Evolutionary conservation across 2,113 vertebrate species (phyloP).

Genomic region (Cervus canadensis): DNA sequence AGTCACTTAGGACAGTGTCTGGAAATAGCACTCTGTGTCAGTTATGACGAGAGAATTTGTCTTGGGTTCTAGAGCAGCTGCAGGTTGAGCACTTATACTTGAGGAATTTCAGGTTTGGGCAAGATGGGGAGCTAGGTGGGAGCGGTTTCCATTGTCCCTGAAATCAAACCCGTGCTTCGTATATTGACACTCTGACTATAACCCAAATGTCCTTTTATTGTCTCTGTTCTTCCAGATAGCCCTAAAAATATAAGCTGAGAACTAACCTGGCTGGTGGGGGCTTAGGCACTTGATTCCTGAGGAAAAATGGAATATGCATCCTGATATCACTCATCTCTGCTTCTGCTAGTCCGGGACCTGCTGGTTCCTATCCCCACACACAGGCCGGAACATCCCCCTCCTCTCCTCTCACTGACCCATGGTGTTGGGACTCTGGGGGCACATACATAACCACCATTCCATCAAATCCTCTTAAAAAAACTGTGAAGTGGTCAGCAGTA

Average conservation of each 20-base stretch:
- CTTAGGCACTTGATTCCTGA: not conserved
- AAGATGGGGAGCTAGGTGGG: not conserved
- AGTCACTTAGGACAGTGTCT: not conserved
- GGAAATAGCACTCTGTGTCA: not conserved
- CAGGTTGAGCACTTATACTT: not conserved
- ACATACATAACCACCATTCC: not conserved
- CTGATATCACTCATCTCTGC: not conserved
- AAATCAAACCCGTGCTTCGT: not conserved
- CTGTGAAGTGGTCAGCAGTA: not conserved
- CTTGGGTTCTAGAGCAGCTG: not conserved
- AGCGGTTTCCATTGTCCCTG: not conserved
- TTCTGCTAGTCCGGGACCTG: not conserved
- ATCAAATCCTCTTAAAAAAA: not conserved
- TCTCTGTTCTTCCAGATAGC: not conserved
- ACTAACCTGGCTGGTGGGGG: not conserved
- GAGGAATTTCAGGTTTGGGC: not conserved
- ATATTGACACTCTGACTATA: not conserved
- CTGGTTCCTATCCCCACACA: not conserved
- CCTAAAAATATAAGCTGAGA: not conserved
- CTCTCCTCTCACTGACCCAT: not conserved
- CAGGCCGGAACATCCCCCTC: not conserved
- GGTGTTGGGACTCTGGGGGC: not conserved
- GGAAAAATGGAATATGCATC: not conserved
- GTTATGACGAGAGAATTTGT: not conserved
- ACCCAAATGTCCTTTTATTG: not conserved